A percentile compares a stretch with the other conserved stretches of the same genome.
phyloP scores from a whole-genome alignment of 1,140 invertebrate species.

The Leucophenga varia region DNA sequence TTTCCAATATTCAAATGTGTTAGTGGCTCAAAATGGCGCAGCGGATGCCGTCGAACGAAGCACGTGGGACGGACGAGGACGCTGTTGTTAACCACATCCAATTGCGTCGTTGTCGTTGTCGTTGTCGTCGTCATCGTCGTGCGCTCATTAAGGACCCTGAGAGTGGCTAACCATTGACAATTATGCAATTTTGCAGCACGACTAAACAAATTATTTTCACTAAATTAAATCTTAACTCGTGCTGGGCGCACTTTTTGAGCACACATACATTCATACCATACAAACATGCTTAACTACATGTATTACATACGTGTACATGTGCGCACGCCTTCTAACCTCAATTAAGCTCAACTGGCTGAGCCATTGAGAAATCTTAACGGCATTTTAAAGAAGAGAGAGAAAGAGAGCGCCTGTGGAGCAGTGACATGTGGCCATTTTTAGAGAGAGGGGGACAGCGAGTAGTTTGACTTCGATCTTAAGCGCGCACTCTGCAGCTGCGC shows the following conservation, averaged over 20 bases:
- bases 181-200: slow-evolving; percentile 48
- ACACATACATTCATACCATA: no score
- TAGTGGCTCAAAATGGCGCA: slow-evolving; percentile 43
- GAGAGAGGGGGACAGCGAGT: no score
- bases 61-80: slow-evolving; percentile 16
- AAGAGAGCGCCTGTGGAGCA: no score
- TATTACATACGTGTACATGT: no score
- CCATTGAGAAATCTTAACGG: slow-evolving; percentile 23
- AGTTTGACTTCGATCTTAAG: no score
- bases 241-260: slow-evolving; percentile 46
- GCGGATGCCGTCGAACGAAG: slow-evolving; percentile 14
- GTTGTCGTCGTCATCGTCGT: no score
- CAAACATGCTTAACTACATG: no score
- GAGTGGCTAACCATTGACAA: slow-evolving; percentile 34
- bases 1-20: slow-evolving; percentile 53
- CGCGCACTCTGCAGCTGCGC: no score
- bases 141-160: slow-evolving; percentile 29
- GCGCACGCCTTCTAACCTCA: slow-evolving; percentile 31
- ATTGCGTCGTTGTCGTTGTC: slow-evolving; percentile 10
- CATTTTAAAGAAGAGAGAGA: no score
- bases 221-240: slow-evolving; percentile 56
- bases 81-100: slow-evolving; percentile 4
- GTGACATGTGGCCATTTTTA: no score
- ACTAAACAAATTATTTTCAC: slow-evolving; percentile 53
- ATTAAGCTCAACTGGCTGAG: slow-evolving; percentile 18